These are phyloP conservation scores for Oppia nitens DNA, from an alignment of 1,140 invertebrate species.

Conservation along the genomic window DNA sequence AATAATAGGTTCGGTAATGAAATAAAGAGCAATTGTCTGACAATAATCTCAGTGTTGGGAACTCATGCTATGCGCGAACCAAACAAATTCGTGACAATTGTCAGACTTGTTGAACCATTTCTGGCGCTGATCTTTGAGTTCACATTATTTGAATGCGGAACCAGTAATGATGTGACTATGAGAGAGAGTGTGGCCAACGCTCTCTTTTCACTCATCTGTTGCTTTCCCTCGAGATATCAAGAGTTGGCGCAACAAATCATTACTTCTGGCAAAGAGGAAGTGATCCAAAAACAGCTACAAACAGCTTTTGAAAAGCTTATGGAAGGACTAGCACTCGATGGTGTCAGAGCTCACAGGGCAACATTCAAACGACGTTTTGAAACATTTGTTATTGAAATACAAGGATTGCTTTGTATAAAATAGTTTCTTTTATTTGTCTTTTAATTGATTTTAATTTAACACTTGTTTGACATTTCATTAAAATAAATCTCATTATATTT, in stretches of 20 bases:
- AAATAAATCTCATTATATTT: background rate
- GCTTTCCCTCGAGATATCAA: conserved; percentile 1
- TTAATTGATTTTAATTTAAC: background rate
- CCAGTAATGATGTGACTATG: conserved; percentile 5
- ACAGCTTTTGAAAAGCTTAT: background rate
- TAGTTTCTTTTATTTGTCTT: background rate
- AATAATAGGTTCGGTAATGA: conserved; percentile 8
- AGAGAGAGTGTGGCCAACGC: conserved; percentile 9
- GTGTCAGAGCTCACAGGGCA: background rate
- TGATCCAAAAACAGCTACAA: background rate
- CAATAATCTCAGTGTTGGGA: conserved; percentile 3
- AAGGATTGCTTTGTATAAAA: background rate
- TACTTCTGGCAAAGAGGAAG: background rate
- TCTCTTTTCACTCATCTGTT: conserved; percentile 7
- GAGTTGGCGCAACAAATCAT: background rate
- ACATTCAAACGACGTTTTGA: background rate
- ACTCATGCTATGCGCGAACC: conserved; percentile 1
- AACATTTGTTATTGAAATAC: background rate
- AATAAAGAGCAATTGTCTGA: conserved; percentile 11
- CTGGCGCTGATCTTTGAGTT: conserved; percentile 10
- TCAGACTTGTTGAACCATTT: conserved; percentile 1
- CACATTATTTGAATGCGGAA: conserved; percentile 3
- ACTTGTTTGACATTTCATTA: background rate
- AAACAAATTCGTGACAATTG: background rate
- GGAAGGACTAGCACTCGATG: background rate